Evolutionary conservation across 2,797 vertebrate species (phyloP).

Genomic region (Epinephelus awoara): DNA sequence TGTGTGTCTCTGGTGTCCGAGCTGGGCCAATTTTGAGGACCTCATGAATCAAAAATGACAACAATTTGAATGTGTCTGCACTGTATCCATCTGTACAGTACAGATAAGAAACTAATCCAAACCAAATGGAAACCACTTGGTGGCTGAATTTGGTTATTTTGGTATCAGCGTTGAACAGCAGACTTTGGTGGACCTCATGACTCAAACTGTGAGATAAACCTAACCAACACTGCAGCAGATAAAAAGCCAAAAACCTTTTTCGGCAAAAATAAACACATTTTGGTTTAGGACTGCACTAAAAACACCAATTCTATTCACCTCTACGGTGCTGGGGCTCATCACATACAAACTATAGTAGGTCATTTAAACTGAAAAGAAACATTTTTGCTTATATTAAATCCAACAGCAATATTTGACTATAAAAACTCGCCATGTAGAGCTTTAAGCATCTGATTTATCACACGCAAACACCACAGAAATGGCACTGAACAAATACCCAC

Average conservation of each 20-base stretch:
- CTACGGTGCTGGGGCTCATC: too few species aligned
- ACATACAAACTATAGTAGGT: background rate
- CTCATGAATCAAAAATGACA: constrained; percentile 62
- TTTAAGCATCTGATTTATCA: background rate
- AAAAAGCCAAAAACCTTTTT: background rate
- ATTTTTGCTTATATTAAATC: background rate
- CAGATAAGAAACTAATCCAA: constrained; percentile 78
- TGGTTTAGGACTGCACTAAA: background rate
- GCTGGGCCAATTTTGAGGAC: constrained; percentile 51
- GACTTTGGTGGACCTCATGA: constrained; percentile 49
- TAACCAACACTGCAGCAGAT: background rate
- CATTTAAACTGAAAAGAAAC: too few species aligned
- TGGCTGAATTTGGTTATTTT: constrained; percentile 61
- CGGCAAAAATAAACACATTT: background rate
- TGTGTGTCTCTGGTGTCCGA: constrained; percentile 62
- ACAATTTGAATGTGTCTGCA: constrained; percentile 49
- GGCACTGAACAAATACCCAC: background rate
- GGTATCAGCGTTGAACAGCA: constrained; percentile 59
- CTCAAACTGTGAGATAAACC: constrained; percentile 43
- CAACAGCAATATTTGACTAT: background rate
- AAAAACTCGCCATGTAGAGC: background rate
- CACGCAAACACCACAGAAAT: background rate
- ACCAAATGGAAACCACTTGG: constrained; percentile 54
- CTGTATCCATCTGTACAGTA: constrained; percentile 67
- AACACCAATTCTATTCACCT: background rate